Conservation (phyloP, 1,140 invertebrate genomes). For the Caerostris extrusa region DNA sequence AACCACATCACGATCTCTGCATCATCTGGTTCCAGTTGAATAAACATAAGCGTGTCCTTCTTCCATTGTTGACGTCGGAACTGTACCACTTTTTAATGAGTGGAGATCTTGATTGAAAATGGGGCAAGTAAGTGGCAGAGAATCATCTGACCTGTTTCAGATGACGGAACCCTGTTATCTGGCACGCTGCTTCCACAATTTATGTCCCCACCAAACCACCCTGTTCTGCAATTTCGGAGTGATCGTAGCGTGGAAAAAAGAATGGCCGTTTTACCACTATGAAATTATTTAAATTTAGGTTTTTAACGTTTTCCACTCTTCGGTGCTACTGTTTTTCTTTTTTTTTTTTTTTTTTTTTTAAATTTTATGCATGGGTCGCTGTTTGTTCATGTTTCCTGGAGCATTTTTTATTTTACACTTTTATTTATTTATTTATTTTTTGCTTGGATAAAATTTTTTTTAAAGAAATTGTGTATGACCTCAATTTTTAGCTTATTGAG, state of each 20-base stretch:
- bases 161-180: not conserved
- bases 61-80: slow-evolving; percentile 34
- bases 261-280: not conserved
- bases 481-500: no score
- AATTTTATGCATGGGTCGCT: no score
- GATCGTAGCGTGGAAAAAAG: not conserved
- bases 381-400: no score
- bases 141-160: slow-evolving; percentile 41
- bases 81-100: slow-evolving; percentile 11
- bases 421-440: no score
- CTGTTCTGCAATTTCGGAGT: not conserved
- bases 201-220: not conserved
- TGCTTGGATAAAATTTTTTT: no score
- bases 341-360: no score
- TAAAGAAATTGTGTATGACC: no score
- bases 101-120: slow-evolving; percentile 36
- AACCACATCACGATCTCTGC: not conserved
- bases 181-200: not conserved
- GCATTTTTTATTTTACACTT: no score
- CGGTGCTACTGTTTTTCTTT: not conserved
- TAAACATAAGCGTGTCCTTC: slow-evolving; percentile 49
- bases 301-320: not conserved
- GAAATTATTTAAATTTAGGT: not conserved
- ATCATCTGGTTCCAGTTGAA: slow-evolving; percentile 35
- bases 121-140: slow-evolving; percentile 32